Evolutionary conservation across 2,113 vertebrate species (phyloP).

Genomic region (Leiothrix lutea): DNA sequence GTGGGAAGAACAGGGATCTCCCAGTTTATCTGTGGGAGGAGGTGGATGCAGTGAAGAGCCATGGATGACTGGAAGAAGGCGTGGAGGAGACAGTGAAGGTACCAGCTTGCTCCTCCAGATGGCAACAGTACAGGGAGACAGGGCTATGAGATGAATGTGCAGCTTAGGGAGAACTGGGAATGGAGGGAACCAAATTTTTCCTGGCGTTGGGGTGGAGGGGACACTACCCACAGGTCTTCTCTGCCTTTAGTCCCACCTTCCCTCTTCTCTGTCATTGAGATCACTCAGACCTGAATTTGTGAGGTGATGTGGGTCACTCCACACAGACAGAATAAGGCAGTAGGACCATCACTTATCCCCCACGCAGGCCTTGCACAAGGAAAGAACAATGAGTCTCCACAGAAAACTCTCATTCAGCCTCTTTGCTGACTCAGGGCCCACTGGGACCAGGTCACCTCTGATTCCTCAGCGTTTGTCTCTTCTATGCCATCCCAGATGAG

Average conservation of each 20-base stretch:
- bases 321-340: neutral
- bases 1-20: neutral
- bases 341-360: neutral
- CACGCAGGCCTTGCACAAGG: neutral
- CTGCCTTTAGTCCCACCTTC: neutral
- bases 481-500: neutral
- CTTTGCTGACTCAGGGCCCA: neutral
- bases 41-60: neutral
- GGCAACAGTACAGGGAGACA: neutral
- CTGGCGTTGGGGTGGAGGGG: neutral
- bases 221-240: neutral
- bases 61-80: neutral
- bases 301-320: neutral
- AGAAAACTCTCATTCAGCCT: neutral
- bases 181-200: neutral
- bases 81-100: neutral
- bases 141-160: neutral
- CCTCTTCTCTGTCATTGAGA: neutral
- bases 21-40: neutral
- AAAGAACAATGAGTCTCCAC: neutral
- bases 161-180: fast-evolving
- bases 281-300: neutral
- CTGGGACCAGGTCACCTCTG: neutral
- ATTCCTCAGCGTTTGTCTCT: neutral
- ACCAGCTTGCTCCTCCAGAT: neutral